phyloP scores from a whole-genome alignment of 2,888 invertebrate species.

The Adelognathus sp. region DNA sequence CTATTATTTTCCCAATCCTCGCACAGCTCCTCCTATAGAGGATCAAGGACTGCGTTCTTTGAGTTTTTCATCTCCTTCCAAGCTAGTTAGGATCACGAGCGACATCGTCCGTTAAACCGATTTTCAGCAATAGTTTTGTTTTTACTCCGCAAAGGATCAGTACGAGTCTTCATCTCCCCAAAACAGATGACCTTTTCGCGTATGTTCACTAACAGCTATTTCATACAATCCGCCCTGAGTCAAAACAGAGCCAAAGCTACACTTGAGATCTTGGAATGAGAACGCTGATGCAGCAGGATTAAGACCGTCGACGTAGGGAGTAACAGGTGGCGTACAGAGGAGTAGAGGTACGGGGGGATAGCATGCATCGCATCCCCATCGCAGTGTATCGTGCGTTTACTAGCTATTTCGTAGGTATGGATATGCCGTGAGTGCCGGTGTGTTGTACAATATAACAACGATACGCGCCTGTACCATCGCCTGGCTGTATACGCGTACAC shows the following conservation, averaged over 20 bases:
- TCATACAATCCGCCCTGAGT: background rate
- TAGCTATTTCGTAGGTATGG: constrained; percentile 8
- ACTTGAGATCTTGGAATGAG: constrained; percentile 30
- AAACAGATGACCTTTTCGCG: background rate
- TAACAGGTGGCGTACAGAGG: constrained; percentile 70
- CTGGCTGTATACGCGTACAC: constrained; percentile 33
- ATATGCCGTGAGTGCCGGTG: background rate
- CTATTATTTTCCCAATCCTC: too few relatives aligned
- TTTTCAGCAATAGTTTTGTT: too few relatives aligned
- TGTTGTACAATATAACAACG: constrained; percentile 28
- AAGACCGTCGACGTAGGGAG: constrained; percentile 59
- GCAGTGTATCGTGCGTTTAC: background rate
- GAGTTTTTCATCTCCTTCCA: background rate
- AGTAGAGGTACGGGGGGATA: background rate
- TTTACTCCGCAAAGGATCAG: background rate
- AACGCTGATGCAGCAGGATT: constrained; percentile 62
- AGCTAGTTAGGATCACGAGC: too few relatives aligned
- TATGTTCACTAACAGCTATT: background rate
- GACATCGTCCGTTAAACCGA: too few relatives aligned
- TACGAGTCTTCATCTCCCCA: background rate
- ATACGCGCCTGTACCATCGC: constrained; percentile 53
- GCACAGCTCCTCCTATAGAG: too few relatives aligned
- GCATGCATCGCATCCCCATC: background rate
- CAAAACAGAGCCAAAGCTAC: background rate
- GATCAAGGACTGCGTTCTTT: background rate